Percentiles rank a stretch among this genome's conserved stretches.
These are phyloP conservation scores for Tanytarsus gracilentus DNA, from an alignment of 2,888 invertebrate genomes.

Conservation along the genomic window DNA sequence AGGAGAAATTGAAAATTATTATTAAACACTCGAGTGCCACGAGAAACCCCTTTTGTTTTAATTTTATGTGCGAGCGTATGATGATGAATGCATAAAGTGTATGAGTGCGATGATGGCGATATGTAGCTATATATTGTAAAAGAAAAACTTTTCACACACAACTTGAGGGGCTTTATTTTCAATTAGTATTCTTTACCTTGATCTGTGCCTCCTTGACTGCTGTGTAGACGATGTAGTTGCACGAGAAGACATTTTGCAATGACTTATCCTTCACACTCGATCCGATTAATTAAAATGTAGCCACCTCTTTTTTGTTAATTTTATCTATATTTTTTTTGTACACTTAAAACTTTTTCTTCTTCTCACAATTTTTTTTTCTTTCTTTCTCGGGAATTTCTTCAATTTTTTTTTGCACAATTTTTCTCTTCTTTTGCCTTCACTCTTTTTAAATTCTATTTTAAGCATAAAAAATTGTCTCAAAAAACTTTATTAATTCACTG, in stretches of 20 bases:
- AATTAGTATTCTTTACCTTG: constrained; percentile 18
- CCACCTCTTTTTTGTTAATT: background rate
- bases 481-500: background rate
- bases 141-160: background rate
- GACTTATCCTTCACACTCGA: background rate
- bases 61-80: no score
- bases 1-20: no score
- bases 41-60: no score
- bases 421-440: constrained; percentile 8
- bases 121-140: no score
- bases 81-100: background rate
- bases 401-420: constrained; percentile 2
- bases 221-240: constrained; percentile 18
- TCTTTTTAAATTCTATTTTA: constrained; percentile 26
- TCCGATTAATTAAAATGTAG: background rate
- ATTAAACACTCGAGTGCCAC: no score
- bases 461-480: constrained; percentile 24
- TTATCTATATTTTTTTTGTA: background rate
- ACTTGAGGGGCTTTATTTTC: background rate
- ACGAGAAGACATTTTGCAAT: constrained; percentile 24
- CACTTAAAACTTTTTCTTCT: background rate
- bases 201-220: constrained; percentile 22
- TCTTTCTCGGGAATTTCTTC: background rate
- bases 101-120: no score
- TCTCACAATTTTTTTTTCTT: background rate